Base-by-base conservation (phyloP, 2,888 invertebrate species). In the Philonicus albiceps region DNA sequence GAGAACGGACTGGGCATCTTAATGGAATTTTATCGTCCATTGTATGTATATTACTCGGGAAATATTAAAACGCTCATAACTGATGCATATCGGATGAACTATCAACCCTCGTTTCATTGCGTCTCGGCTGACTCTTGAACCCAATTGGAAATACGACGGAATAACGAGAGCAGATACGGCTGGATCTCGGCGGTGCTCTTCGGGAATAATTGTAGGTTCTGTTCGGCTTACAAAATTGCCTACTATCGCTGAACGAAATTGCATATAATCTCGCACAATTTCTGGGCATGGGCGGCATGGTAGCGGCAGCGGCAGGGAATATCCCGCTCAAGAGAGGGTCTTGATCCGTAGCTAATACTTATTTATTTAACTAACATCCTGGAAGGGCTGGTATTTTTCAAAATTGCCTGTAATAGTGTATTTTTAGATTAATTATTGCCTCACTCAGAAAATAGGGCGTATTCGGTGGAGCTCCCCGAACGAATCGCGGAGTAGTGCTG, bases 391-490 rank as follows among this genome's bases (percentile, higher is more conserved):
- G 73, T 84, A 84, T 84, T 84, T 84, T 73, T 84, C 73, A 73
- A 84, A 84, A 84, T 84, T 84, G 84, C 84, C 73, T 84, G 72
- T 84, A 84, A 84, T 84, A 84, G 84, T 84, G 84, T 84, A 84
- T 84, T 84, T 84, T 84, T 84, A 84, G 84, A 73, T 84, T 84
- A 84, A 84, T 84, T 84, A 84, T 84, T 73, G 84, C 84, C 73
- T 73, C 72, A 73, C 43, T 84, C 43, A 43, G 84, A 84, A 84
- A 84, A 84, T 84, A 84, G 84, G 84, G 84, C 84, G 84, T 84
- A 84, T 84, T 73, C 73, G 11, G 22, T 11, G 22, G 64, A 64
- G 64, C 64, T 64, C 40, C 84, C 73, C 40, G 84, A 27, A 72
- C n/a, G 27, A 16, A 73, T 11, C 3, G 43, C 27, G 27, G 27